These are phyloP conservation scores for Cyrtorhinus lividipennis DNA, from an alignment of 1,140 invertebrate species.

Conservation along the genomic window DNA sequence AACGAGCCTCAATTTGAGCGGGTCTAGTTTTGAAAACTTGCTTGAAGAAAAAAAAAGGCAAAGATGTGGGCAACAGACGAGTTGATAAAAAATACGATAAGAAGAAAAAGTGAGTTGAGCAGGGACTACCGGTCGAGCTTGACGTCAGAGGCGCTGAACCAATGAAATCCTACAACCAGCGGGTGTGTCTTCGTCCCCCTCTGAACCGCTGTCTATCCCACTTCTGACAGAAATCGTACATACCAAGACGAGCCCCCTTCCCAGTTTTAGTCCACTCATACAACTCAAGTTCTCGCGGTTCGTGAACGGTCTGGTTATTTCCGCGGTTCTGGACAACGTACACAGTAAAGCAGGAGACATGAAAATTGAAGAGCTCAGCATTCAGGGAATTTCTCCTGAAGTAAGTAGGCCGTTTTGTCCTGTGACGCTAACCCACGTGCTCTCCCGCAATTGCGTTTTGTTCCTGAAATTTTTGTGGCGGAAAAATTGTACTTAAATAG, in stretches of 20 bases:
- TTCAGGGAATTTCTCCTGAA: background rate
- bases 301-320: background rate
- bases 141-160: background rate
- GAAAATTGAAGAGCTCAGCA: conserved; percentile 13
- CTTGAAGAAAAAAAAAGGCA: no score
- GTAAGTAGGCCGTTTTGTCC: conserved; percentile 8
- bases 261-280: background rate
- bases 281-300: background rate
- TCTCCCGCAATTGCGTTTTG: no score
- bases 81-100: background rate
- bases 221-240: background rate
- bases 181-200: background rate
- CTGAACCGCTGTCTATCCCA: background rate
- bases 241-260: conserved; percentile 11
- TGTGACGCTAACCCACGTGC: no score
- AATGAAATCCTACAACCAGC: background rate
- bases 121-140: background rate
- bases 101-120: background rate
- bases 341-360: background rate
- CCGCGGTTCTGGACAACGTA: background rate
- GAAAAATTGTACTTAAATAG: no score
- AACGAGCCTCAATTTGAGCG: no score
- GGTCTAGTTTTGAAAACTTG: no score
- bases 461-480: no score
- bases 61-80: no score